phyloP scores from a whole-genome alignment of 2,113 vertebrate genomes.

The Tonatia bakeri region DNA sequence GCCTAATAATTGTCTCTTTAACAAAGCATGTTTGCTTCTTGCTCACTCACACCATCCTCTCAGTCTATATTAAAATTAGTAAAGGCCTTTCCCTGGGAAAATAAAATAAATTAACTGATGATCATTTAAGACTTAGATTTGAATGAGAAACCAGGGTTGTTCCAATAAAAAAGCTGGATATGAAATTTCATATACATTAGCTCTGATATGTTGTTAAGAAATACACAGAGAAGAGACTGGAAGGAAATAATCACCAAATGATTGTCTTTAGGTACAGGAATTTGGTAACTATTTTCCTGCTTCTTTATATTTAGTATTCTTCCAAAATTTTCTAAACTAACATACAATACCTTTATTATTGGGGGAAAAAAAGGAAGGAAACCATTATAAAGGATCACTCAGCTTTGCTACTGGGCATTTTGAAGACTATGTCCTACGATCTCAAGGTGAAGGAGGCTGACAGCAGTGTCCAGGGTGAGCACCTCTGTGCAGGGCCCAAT shows the following conservation, averaged over 20 bases:
- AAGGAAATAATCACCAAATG: neutral
- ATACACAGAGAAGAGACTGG: neutral
- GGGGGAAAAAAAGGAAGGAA: neutral
- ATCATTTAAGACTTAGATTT: neutral
- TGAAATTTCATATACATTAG: conserved; percentile 1
- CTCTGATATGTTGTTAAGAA: neutral
- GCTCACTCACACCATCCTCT: neutral
- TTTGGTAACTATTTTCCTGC: neutral
- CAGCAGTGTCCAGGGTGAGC: neutral
- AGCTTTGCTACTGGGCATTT: neutral
- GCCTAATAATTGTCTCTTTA: neutral
- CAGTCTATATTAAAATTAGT: neutral
- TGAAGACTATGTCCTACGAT: neutral
- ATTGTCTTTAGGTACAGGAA: neutral
- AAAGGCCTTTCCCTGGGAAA: neutral
- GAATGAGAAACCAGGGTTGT: neutral
- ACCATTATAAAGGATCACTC: neutral
- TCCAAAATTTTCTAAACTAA: neutral
- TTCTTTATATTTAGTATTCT: neutral
- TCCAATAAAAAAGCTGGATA: neutral
- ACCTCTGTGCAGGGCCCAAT: neutral
- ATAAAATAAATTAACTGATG: neutral
- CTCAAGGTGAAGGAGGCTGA: neutral
- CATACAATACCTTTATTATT: neutral
- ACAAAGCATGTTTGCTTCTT: neutral